Evolutionary conservation across 2,113 vertebrate genomes (phyloP).

Genomic region (Eurypyga helias): DNA sequence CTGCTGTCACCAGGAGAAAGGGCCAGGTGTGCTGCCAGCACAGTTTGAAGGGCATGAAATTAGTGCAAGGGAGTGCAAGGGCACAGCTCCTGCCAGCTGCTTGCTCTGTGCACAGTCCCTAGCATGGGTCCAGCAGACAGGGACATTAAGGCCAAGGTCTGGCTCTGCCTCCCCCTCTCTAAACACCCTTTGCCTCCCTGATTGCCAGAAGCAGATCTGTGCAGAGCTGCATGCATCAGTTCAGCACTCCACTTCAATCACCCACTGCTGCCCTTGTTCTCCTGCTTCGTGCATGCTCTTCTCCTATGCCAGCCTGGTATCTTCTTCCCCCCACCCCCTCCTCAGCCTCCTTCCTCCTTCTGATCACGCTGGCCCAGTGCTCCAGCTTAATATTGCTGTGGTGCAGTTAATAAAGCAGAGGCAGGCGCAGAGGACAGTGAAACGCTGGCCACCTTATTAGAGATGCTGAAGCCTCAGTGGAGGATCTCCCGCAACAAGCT

Average conservation of each 20-base stretch:
- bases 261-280: neutral
- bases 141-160: neutral
- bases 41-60: neutral
- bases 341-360: neutral
- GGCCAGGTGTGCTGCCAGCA: neutral
- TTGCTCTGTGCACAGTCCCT: neutral
- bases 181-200: neutral
- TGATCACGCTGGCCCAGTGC: neutral
- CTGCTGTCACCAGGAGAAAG: neutral
- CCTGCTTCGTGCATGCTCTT: neutral
- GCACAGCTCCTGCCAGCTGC: neutral
- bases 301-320: neutral
- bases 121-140: neutral
- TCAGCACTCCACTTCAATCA: neutral
- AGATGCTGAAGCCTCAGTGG: slow-evolving; percentile 28
- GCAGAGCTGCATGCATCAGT: neutral
- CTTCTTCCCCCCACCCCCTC: neutral
- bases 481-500: slow-evolving; percentile 25
- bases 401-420: slow-evolving; percentile 48
- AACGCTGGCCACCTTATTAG: slow-evolving; percentile 36
- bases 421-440: neutral
- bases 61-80: neutral
- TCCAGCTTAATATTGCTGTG: slow-evolving; percentile 35
- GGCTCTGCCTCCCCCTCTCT: neutral
- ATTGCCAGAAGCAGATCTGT: neutral